Percentiles rank a stretch among this genome's conserved stretches.
phyloP scores from a whole-genome alignment of 2,113 vertebrate genomes.

The Ceratotherium simum region DNA sequence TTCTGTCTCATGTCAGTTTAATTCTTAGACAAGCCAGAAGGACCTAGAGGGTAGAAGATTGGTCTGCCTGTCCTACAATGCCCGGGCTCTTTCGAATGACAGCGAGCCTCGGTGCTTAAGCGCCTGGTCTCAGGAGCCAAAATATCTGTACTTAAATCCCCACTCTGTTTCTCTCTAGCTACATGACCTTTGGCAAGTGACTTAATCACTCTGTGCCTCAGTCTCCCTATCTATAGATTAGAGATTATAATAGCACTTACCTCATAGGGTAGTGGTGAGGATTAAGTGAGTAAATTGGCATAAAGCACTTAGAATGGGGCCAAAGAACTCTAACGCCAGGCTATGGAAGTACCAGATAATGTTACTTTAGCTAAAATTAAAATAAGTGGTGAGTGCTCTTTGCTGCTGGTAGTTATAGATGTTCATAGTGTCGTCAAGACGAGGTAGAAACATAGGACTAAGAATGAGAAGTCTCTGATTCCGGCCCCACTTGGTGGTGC shows the following conservation, averaged over 20 bases:
- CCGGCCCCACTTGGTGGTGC: background rate
- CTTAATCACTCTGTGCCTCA: background rate
- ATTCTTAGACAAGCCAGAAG: no score
- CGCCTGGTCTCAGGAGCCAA: background rate
- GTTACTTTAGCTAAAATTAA: background rate
- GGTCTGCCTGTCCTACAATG: no score
- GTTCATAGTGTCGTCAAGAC: background rate
- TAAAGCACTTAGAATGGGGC: background rate
- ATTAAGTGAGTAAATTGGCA: background rate
- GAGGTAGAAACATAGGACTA: background rate
- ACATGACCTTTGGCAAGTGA: background rate
- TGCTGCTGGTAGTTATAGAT: background rate
- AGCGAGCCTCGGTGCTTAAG: background rate
- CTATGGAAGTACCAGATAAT: background rate
- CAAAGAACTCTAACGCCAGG: background rate
- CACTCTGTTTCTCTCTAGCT: background rate
- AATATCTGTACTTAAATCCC: background rate
- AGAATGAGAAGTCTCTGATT: background rate
- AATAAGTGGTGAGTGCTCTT: background rate
- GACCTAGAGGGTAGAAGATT: no score
- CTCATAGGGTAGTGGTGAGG: background rate
- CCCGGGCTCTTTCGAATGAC: background rate
- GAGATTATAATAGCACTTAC: background rate
- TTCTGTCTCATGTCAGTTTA: no score
- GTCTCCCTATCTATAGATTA: slow-evolving; percentile 15